Percentiles rank a stretch among this genome's conserved stretches.
Conservation (phyloP, 2,797 vertebrate species). For the Dendrocincla fuliginosa region DNA sequence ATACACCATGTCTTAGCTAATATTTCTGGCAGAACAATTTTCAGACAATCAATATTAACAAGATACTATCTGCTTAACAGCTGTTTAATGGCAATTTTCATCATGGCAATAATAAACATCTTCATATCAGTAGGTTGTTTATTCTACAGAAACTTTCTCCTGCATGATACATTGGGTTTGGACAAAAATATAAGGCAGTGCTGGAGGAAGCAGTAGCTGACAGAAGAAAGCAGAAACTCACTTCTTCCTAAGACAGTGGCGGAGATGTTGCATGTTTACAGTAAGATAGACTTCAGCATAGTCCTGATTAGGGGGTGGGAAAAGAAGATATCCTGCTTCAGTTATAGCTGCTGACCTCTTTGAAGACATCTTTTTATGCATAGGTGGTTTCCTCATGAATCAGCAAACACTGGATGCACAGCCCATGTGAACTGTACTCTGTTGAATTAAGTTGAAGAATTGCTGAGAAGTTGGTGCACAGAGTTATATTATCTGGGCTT, state of each 20-base stretch:
- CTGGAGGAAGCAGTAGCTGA: background rate
- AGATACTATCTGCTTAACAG: background rate
- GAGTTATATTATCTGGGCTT: background rate
- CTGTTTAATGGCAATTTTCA: background rate
- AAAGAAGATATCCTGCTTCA: background rate
- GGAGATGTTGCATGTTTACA: background rate
- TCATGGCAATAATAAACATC: background rate
- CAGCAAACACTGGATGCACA: background rate
- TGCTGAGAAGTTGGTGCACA: background rate
- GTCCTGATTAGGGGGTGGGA: background rate
- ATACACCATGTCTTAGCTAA: background rate
- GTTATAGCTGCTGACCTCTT: background rate
- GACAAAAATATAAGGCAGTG: background rate
- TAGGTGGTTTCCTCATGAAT: background rate
- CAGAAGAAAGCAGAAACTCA: background rate
- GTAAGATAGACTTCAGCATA: background rate
- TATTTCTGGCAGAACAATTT: background rate
- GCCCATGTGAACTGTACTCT: background rate
- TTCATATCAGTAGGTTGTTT: background rate
- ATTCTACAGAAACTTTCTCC: background rate
- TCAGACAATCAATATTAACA: background rate
- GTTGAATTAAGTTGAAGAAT: fast-evolving
- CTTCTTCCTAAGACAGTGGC: background rate
- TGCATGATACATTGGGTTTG: background rate
- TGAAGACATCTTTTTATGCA: background rate